Percentiles rank a stretch among this genome's conserved stretches.
Evolutionary conservation across 2,113 vertebrate genomes (phyloP).

Genomic region (Istiophorus platypterus): DNA sequence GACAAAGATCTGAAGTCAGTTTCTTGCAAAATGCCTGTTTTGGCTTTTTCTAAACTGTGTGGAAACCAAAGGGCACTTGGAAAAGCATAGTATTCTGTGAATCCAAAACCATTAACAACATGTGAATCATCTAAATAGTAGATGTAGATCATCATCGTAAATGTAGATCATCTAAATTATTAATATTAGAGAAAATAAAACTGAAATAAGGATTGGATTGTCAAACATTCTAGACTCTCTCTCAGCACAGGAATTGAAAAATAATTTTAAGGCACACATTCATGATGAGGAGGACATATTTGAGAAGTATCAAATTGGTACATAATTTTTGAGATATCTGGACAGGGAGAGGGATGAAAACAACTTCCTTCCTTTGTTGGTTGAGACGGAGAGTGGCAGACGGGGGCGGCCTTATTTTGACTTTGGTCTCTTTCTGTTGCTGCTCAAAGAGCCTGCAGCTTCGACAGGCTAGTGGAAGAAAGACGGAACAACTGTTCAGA

Average conservation of each 20-base stretch:
- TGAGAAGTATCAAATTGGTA: not conserved
- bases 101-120: not conserved
- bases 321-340: constrained; percentile 8
- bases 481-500: constrained; percentile 20
- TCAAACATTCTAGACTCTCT: not conserved
- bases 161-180: not conserved
- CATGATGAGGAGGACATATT: not conserved
- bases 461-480: constrained; percentile 52
- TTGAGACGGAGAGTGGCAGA: not conserved
- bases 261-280: not conserved
- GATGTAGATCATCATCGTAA: too few species aligned
- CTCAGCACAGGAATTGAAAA: not conserved
- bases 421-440: constrained; percentile 70
- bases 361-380: not conserved
- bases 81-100: not conserved
- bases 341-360: not conserved
- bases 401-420: constrained; percentile 45
- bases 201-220: not conserved
- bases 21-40: not conserved
- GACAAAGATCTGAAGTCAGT: not conserved
- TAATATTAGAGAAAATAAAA: not conserved
- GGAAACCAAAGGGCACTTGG: not conserved
- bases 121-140: too few species aligned
- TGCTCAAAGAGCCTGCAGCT: constrained; percentile 30
- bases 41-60: constrained; percentile 11